Evolutionary conservation across 2,888 invertebrate genomes (phyloP), one percentile per base, ranked within the genome.

Genomic region (Pterostichus madidus): DNA sequence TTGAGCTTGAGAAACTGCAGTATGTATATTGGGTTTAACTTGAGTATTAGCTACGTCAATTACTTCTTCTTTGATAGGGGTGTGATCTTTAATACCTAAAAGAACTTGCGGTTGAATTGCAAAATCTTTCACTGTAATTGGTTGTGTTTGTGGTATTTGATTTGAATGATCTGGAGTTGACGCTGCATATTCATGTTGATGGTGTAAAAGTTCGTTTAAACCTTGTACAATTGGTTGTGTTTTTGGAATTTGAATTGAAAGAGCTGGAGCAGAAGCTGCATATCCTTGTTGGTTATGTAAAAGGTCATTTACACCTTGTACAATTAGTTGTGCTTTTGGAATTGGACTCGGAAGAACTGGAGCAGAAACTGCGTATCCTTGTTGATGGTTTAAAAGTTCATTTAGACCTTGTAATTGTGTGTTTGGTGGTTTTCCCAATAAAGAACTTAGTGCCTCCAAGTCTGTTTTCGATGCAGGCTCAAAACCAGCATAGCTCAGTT

Each of bases 391-490:
- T 59, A 92, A 85, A 4, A 92, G 86, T 82, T 91, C 90, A 59
- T 91, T 90, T 0, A 92, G 87, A 0, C 92, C 92, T 85, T 91
- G 89, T 17, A 92, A 88, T 87, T 92, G 92, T 80, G 90, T 89
- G 6, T 89, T 88, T 0, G 92, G 91, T 0, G 90, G 89, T 86
- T 91, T 91, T 15, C 91, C 92, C 39, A 92, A 87, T 6, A 92
- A 86, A 0, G 90, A 88, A 56, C 89, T 90, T 0, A 92, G 86
- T n/a, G 90, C 90, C 53, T 90, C 88, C 8, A 92, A 89, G 61
- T 89, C 84, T 17, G 85, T 71, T 84, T 81, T 17, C 2, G 83
- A 77, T 35, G 83, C 84, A 17, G 78, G 59, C 46, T 83, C 49
- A 61, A 73, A 77, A 10, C 77, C 78, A 24, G 52, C 53, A 10